Base-by-base conservation (phyloP, 2,797 vertebrate species). In the Anguilla obscura region DNA sequence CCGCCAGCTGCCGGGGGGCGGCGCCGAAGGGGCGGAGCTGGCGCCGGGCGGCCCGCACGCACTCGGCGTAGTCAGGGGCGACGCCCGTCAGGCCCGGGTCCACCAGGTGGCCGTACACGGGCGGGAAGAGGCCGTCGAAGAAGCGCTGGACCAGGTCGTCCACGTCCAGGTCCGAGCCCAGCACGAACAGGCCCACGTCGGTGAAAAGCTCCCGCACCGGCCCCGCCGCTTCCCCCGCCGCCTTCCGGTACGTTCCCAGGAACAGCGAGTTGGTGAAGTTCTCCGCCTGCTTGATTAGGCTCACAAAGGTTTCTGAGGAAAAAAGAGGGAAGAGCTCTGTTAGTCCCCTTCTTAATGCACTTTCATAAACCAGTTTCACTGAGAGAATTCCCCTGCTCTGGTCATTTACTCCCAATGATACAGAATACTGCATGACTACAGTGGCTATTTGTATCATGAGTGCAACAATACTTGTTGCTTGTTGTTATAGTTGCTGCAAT, bases 51-150 rank as follows among this genome's bases (percentile, higher is more conserved):
- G 83, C 92, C n/a, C 93, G 94, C 33, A 98, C 91, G 10, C 97
- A 99, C 90, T 97, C 96, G 0, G 91, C 91, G 0, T 97, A 97
- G 58, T 96, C 93, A 0, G 93, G 27, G 0, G 96, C 94, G 87
- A 95, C 90, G 79, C 94, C 95, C 0, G 93, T 91, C 14, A 90
- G 91, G 40, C 92, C 93, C 0, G 96, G 96, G 89, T 95, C 95
- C 91, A 97, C 93, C 88, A 97, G 92, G 2, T 93, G 96, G 88
- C 94, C 94, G 91, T 97, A 98, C 88, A 98, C 96, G 7, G 96
- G 87, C 0, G 97, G 97, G 90, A 99, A 97, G 84, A 99, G 94
- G 0, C 93, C 93, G 6, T 98, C 96, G 40, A 98, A 98, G 94
- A 98, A 97, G 69, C 95, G 94, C 69, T 97, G 96, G 8, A 97